phyloP scores from a whole-genome alignment of 1,140 invertebrate species.

The Penaeus vannamei region DNA sequence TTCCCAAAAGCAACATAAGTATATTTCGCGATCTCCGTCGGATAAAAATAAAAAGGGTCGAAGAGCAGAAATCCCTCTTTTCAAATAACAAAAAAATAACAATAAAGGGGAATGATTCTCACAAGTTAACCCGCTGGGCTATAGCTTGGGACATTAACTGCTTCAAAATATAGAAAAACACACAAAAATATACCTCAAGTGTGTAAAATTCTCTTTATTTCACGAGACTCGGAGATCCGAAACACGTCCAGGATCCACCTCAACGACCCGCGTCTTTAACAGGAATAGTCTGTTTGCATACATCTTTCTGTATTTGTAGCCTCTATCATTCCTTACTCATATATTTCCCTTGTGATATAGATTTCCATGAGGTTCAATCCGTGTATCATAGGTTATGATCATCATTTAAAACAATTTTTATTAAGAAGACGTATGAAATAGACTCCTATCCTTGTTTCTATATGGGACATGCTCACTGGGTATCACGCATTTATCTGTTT shows the following conservation, averaged over 20 bases:
- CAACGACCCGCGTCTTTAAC: conserved; percentile 66
- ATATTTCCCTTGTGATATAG: conserved; percentile 68
- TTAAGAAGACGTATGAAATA: background rate
- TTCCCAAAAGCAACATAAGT: no score
- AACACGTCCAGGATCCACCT: conserved; percentile 70
- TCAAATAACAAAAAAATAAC: background rate
- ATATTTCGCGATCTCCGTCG: background rate
- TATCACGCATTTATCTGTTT: no score
- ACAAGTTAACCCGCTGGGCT: background rate
- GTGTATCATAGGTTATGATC: conserved; percentile 27
- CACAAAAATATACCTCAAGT: background rate
- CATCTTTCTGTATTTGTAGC: conserved; percentile 68
- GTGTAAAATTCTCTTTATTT: background rate
- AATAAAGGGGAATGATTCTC: background rate
- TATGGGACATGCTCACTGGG: no score
- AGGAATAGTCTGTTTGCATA: conserved; percentile 63
- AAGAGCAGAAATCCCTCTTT: background rate
- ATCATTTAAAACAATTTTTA: conserved; percentile 42
- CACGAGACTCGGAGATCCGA: background rate
- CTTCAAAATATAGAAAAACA: background rate
- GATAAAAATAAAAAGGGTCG: background rate
- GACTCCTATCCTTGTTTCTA: background rate
- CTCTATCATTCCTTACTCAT: conserved; percentile 68
- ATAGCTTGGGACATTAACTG: background rate
- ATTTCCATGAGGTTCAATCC: conserved; percentile 36